These are phyloP conservation scores for Forbesichthys papilliferus DNA, from an alignment of 2,113 vertebrate genomes.

Conservation along the genomic window DNA sequence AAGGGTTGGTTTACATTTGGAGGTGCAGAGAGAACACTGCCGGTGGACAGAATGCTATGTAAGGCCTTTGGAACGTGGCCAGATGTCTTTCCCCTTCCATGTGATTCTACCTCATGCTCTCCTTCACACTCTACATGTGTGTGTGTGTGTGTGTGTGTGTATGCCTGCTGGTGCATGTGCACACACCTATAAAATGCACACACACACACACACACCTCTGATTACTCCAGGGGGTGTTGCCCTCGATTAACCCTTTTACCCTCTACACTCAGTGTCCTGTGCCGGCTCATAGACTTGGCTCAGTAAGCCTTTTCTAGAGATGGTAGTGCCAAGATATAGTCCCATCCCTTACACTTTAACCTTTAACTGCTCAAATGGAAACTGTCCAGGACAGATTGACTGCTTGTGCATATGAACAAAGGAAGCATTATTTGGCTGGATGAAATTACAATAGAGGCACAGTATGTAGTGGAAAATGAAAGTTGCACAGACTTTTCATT, in stretches of 20 bases:
- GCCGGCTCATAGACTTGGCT: constrained; percentile 51
- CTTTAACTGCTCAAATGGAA: constrained; percentile 38
- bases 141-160: constrained; percentile 18
- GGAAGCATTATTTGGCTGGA: no score
- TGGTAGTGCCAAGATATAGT: constrained; percentile 42
- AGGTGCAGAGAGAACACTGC: constrained; percentile 46
- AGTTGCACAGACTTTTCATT: neutral
- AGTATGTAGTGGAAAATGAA: neutral
- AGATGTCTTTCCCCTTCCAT: constrained; percentile 39
- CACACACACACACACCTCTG: constrained; percentile 42
- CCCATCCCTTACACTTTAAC: constrained; percentile 48
- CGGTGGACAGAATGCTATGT: constrained; percentile 65
- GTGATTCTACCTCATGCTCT: constrained; percentile 8
- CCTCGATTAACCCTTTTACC: constrained; percentile 66
- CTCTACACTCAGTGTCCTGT: constrained; percentile 47
- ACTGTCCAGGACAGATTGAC: constrained; percentile 33
- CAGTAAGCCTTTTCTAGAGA: constrained; percentile 44
- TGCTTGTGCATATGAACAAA: constrained; percentile 27
- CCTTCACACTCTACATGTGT: constrained; percentile 1
- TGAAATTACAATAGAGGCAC: constrained; percentile 12
- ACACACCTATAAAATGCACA: neutral
- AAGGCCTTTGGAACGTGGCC: constrained; percentile 54
- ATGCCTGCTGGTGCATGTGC: constrained; percentile 26
- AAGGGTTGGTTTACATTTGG: constrained; percentile 54
- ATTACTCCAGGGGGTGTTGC: constrained; percentile 52